A percentile compares a stretch with the other conserved stretches of the same genome.
phyloP scores from a whole-genome alignment of 2,113 vertebrate genomes.

The Cyanoramphus novaezelandiae region DNA sequence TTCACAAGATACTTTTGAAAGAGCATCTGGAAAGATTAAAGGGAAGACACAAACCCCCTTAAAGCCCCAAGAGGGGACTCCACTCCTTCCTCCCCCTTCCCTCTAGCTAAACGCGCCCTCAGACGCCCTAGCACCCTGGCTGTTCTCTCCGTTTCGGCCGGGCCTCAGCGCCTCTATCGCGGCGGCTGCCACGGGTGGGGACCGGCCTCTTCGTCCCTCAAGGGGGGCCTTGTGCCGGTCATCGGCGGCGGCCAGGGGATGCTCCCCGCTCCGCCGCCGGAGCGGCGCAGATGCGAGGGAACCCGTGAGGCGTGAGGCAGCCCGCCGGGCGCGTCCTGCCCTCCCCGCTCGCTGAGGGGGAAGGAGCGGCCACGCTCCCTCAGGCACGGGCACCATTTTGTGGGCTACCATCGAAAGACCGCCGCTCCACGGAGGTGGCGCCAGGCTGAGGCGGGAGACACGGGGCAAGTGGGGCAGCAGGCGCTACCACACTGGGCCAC shows the following conservation, averaged over 20 bases:
- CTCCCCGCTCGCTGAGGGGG: not conserved
- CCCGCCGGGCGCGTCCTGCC: no score
- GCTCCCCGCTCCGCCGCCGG: not conserved
- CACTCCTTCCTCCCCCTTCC: not conserved
- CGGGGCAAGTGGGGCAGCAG: no score
- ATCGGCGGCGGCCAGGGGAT: no score
- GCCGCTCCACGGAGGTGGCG: not conserved
- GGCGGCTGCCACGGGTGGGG: not conserved
- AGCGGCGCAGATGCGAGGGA: no score
- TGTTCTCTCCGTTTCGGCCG: not conserved
- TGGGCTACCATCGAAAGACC: not conserved
- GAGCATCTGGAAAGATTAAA: not conserved
- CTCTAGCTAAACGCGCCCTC: no score
- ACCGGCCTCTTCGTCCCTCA: no score
- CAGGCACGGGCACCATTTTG: constrained; percentile 16
- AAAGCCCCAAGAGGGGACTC: not conserved
- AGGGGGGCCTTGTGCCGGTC: not conserved
- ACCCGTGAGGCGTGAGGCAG: not conserved
- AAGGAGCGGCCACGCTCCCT: not conserved
- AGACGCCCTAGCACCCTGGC: fast-evolving
- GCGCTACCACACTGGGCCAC: no score
- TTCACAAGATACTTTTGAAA: not conserved
- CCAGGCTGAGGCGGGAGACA: not conserved
- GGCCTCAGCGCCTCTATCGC: not conserved
- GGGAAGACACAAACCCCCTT: fast-evolving